Evolutionary conservation across 64 coral and sea anemone species (phyloP).

Genomic region (Montipora capricornis): DNA sequence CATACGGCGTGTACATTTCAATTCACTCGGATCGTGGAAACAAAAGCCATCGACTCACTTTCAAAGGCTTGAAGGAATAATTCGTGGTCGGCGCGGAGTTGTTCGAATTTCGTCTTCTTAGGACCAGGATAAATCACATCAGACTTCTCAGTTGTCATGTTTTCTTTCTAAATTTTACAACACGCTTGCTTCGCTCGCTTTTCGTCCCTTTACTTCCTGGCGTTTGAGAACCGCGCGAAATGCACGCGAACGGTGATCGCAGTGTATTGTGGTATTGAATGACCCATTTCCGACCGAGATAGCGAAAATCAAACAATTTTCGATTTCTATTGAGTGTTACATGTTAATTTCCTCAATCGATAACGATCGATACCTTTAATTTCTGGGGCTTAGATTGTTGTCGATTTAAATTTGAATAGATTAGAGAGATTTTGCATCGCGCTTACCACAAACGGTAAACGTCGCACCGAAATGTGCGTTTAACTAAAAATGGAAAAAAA

Average conservation of each 20-base stretch:
- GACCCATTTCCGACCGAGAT: not conserved
- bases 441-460: no score
- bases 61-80: constrained; percentile 96
- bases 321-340: no score
- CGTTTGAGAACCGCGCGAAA: constrained; percentile 92
- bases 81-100: constrained; percentile 97
- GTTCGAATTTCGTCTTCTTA: constrained; percentile 96
- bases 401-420: no score
- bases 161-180: constrained; percentile 5
- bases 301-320: no score
- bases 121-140: constrained; percentile 56
- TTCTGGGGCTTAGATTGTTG: no score
- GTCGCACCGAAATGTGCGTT: no score
- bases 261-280: constrained; percentile 35
- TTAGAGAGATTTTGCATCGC: no score
- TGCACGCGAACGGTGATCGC: constrained; percentile 70
- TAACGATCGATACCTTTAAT: no score
- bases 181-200: not conserved
- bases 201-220: constrained; percentile 53
- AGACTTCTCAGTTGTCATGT: constrained; percentile 82
- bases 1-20: not conserved
- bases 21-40: constrained; percentile 4
- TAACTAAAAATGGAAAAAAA: no score
- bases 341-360: no score
- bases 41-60: constrained; percentile 71